These are phyloP conservation scores for Griposia aprilina DNA, from an alignment of 2,888 invertebrate genomes.

Conservation along the genomic window DNA sequence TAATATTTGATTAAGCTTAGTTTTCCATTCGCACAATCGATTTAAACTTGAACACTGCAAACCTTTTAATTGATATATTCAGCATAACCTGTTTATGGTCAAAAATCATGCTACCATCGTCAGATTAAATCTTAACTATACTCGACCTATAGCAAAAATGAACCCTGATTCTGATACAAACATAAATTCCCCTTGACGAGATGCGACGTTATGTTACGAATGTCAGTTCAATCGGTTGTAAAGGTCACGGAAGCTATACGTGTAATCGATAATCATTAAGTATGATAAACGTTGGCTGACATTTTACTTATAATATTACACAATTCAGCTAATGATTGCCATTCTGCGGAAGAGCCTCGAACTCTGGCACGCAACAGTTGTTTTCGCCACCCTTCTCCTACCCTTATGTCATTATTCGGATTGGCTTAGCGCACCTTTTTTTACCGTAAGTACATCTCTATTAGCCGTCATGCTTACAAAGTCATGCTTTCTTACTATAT, in stretches of 20 bases:
- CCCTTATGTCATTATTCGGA: not conserved
- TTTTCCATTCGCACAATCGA: not conserved
- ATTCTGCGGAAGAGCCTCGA: not conserved
- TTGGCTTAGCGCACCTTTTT: no score
- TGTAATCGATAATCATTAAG: slow-evolving; percentile 46
- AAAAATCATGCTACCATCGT: not conserved
- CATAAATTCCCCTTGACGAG: no score
- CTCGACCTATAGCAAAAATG: not conserved
- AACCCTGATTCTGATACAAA: slow-evolving; percentile 3
- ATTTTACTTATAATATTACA: not conserved
- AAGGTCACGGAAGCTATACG: slow-evolving; percentile 29
- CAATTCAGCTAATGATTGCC: not conserved
- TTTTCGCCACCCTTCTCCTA: not conserved
- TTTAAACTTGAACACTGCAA: not conserved
- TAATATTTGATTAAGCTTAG: not conserved
- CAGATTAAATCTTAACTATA: not conserved
- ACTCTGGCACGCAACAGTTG: not conserved
- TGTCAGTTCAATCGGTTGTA: slow-evolving; percentile 31
- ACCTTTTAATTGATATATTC: slow-evolving; percentile 3
- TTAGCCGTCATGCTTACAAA: not conserved
- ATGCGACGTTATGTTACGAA: not conserved
- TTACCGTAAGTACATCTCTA: not conserved
- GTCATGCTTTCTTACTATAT: not conserved
- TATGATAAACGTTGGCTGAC: slow-evolving; percentile 14
- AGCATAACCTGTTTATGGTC: slow-evolving; percentile 19